A percentile compares a stretch with the other conserved stretches of the same genome.
Conservation (phyloP, 2,888 invertebrate species). For the Formica aserva region DNA sequence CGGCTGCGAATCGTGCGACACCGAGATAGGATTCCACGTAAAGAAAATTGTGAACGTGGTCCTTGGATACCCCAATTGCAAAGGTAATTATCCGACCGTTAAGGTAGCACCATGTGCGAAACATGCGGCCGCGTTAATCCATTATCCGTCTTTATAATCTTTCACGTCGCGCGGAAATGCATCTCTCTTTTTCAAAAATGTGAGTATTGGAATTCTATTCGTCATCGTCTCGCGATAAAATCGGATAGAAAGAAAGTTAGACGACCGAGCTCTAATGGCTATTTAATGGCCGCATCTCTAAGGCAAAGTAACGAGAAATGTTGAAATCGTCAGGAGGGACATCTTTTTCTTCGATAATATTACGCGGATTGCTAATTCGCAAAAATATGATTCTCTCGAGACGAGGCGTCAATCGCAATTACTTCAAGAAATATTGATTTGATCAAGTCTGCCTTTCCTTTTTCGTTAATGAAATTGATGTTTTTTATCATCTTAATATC, state of each 20-base stretch:
- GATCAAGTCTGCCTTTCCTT: neutral
- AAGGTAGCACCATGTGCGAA: constrained; percentile 22
- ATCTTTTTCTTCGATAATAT: constrained; percentile 7
- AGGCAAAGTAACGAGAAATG: neutral
- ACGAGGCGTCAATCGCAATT: neutral
- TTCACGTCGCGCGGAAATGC: constrained; percentile 25
- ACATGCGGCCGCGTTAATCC: constrained; percentile 28
- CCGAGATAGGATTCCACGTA: constrained; percentile 22
- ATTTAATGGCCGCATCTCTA: constrained; percentile 32
- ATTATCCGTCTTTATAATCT: constrained; percentile 53
- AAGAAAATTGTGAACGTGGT: constrained; percentile 5
- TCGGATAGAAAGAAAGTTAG: constrained; percentile 39
- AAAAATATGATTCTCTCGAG: constrained; percentile 2
- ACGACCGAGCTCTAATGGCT: constrained; percentile 30
- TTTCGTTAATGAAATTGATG: neutral
- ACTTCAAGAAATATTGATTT: constrained; percentile 6
- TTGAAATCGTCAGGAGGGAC: constrained; percentile 1
- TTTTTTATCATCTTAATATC: neutral
- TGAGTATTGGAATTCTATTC: constrained; percentile 51
- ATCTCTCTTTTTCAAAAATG: constrained; percentile 14
- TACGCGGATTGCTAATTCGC: constrained; percentile 1
- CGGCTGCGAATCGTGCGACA: neutral
- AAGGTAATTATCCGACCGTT: constrained; percentile 17
- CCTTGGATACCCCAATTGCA: neutral
- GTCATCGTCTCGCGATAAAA: constrained; percentile 49